Percentiles rank a stretch among this genome's conserved stretches.
These are phyloP conservation scores for Caenorhabditis japonica DNA, from an alignment of 2,888 invertebrate genomes.

Conservation along the genomic window DNA sequence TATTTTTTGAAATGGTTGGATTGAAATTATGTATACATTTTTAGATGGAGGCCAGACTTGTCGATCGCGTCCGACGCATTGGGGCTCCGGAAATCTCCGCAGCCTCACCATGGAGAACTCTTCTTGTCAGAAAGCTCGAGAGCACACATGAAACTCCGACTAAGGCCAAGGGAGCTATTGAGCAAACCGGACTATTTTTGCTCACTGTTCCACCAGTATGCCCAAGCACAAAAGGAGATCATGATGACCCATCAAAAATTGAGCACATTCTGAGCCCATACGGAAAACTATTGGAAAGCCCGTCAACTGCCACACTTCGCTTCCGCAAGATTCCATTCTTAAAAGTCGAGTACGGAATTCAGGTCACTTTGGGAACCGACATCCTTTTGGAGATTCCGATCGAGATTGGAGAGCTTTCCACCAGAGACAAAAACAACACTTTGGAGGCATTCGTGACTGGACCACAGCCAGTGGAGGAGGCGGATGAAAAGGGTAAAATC, in stretches of 20 bases:
- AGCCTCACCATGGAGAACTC: conserved; percentile 56
- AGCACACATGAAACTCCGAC: conserved; percentile 28
- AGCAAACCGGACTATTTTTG: conserved; percentile 53
- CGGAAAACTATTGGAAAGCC: conserved; percentile 60
- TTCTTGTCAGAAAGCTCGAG: conserved; percentile 52
- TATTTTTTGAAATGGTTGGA: neutral
- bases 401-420: conserved; percentile 59
- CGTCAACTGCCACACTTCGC: conserved; percentile 63
- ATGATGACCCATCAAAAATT: conserved; percentile 46
- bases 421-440: conserved; percentile 51
- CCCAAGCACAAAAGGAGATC: conserved; percentile 60
- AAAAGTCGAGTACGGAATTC: conserved; percentile 65
- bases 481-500: conserved; percentile 62
- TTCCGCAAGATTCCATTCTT: conserved; percentile 65
- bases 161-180: conserved; percentile 48
- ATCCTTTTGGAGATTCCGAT: conserved; percentile 63
- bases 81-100: conserved; percentile 57
- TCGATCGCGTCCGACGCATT: conserved; percentile 61
- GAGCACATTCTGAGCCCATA: conserved; percentile 54
- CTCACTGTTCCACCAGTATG: conserved; percentile 62
- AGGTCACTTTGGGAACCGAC: conserved; percentile 59
- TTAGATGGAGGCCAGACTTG: conserved; percentile 66
- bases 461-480: conserved; percentile 64
- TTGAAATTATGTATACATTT: neutral
- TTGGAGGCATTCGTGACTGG: conserved; percentile 58